These are phyloP conservation scores for Spisula solida DNA, from an alignment of 2,888 invertebrate species.

Conservation along the genomic window DNA sequence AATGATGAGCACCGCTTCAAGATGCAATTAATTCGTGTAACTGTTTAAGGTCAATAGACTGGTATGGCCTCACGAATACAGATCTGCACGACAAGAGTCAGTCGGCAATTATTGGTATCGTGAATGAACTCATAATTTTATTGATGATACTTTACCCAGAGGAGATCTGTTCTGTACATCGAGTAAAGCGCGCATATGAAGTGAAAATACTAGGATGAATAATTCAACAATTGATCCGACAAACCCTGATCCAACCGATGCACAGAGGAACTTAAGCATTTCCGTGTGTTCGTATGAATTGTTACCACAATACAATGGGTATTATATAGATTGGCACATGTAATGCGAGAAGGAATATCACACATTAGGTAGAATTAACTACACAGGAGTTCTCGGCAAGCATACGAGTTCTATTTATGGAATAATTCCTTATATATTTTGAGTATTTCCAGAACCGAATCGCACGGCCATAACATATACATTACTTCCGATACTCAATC, in stretches of 20 bases:
- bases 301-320: no score
- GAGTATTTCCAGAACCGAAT: no score
- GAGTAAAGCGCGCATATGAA: neutral
- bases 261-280: neutral
- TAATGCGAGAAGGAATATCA: no score
- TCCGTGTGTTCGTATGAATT: neutral
- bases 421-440: no score
- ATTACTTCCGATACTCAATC: no score
- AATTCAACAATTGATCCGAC: neutral
- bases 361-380: no score
- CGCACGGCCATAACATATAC: no score
- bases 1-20: neutral
- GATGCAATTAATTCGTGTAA: neutral
- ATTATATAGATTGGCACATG: no score
- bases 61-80: neutral
- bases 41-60: neutral
- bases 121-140: neutral
- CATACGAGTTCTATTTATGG: no score
- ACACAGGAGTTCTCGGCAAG: no score
- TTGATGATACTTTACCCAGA: neutral
- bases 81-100: neutral
- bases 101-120: neutral
- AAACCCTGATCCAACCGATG: neutral
- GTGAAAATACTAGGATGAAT: neutral
- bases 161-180: neutral